Conservation (phyloP, 2,113 vertebrate species). For the Alexandromys fortis region DNA sequence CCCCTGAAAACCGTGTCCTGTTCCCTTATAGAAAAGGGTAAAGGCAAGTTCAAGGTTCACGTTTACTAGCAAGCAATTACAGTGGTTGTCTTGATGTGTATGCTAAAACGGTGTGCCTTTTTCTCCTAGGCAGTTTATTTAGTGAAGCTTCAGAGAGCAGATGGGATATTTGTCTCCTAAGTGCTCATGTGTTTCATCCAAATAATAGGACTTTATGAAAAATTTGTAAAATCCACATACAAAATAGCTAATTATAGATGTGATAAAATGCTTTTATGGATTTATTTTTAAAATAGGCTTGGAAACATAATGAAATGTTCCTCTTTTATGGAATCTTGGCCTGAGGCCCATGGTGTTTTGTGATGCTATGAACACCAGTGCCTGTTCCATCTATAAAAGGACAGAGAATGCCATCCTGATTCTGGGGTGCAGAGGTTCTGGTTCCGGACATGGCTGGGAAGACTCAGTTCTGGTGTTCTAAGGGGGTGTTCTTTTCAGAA, state of each 20-base stretch:
- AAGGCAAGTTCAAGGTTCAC: accelerated
- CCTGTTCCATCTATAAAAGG: neutral
- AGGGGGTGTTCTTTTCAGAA: neutral
- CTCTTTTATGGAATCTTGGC: neutral
- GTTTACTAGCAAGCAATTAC: neutral
- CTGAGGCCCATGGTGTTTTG: neutral
- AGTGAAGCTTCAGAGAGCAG: neutral
- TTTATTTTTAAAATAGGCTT: slow-evolving; percentile 34
- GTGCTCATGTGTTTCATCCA: neutral
- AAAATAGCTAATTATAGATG: neutral
- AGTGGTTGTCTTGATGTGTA: neutral
- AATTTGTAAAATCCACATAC: neutral
- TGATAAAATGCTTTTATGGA: neutral
- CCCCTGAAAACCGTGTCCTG: neutral
- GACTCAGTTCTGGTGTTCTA: neutral
- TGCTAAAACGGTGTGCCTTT: neutral
- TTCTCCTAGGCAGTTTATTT: neutral
- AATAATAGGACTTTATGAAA: slow-evolving; percentile 16
- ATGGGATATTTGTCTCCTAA: neutral
- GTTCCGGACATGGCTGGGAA: neutral
- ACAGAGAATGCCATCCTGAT: neutral
- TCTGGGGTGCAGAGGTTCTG: neutral
- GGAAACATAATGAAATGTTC: neutral
- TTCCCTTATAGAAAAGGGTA: neutral
- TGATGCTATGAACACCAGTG: neutral